Base-by-base conservation (phyloP, 2,888 invertebrate genomes). In the Mantis religiosa region DNA sequence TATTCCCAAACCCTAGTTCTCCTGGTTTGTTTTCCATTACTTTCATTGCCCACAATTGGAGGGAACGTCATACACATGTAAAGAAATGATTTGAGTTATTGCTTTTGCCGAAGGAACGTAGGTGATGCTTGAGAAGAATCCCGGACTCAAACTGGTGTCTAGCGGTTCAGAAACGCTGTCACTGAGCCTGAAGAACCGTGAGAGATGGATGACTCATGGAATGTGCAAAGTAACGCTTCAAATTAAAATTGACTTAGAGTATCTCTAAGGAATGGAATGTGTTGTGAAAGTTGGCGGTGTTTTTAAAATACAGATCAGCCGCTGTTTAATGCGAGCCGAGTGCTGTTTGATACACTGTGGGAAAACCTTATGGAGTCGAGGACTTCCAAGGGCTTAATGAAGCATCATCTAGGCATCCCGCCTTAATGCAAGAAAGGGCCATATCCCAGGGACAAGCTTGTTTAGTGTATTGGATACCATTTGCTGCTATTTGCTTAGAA, bases 241-340 rank as follows among this genome's bases (percentile, higher is more conserved):
- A 86, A 86, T 86, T 86, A 86, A 86, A 86, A 86, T 71, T 86
- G 71, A 86, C 86, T 86, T 86, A 86, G 86, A 86, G 81, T 86
- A 71, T 71, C 54, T 71, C 54, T 71, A 71, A 71, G 54, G 54
- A 71, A 71, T 71, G 54, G 54, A 71, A 71, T 71, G 54, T 20
- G 54, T 71, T 71, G 54, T 71, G 54, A 71, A 71, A 71, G 20
- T 20, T 25, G 54, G 20, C 54, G 54, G 54, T 71, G 54, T 71
- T 71, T 71, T 71, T 71, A 71, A 71, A 71, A 71, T 71, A 71
- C 20, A 71, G 54, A 71, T 71, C 54, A 71, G 54, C 54, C 54
- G 54, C 54, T 71, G 54, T 71, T 71, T 71, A 71, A 71, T 71
- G 54, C 20, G 54, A 15, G 54, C 54, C 54, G 54, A 71, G 54